Evolutionary conservation across 2,888 invertebrate genomes (phyloP), one percentile per base, ranked within the genome.

Genomic region (Drosophila anomelani): DNA sequence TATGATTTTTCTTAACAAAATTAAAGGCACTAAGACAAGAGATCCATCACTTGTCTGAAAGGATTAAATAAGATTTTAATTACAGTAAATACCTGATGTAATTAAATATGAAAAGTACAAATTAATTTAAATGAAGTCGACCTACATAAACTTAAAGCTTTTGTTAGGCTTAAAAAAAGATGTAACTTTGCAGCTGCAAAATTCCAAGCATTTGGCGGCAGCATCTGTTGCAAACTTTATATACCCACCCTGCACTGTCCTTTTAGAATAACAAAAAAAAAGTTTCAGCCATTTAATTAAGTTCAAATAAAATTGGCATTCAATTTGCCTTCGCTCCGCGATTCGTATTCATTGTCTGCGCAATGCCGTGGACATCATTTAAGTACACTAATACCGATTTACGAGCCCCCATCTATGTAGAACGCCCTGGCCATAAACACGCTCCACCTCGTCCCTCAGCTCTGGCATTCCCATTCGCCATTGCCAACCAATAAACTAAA

Each of bases 321-420:
- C 68, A 73, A 73, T 73, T 75, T 67, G 29, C 46, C 39, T 43
- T 38, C 53, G 51, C 43, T 23, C 12, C 41, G 68, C 75, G 68
- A 55, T 53, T 73, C 68, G 57, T 58, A 67, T 67, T 73, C 70
- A 68, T 69, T 68, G 57, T 68, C 68, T 70, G 68, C 29, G 26
- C 41, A 72, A 34, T 55, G 44, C 58, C 63, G 66, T 58, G 78
- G 66, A 73, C 76, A 60, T 69, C 56, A 74, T 76, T 76, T 72
- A 71, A 76, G 63, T 46, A 43, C 54, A 67, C 74, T 80, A 78
- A 82, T 77, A 53, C 71, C 82, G 62, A 76, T 74, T 87, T 77
- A 79, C 76, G 53, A 82, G 76, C 55, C 53, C 56, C 53, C 53
- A 44, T 70, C 68, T 69, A 49, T 73, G 75, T 9, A 55, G 68